These are phyloP conservation scores for Amblyornis subalaris DNA, from an alignment of 2,113 vertebrate species.

Conservation along the genomic window DNA sequence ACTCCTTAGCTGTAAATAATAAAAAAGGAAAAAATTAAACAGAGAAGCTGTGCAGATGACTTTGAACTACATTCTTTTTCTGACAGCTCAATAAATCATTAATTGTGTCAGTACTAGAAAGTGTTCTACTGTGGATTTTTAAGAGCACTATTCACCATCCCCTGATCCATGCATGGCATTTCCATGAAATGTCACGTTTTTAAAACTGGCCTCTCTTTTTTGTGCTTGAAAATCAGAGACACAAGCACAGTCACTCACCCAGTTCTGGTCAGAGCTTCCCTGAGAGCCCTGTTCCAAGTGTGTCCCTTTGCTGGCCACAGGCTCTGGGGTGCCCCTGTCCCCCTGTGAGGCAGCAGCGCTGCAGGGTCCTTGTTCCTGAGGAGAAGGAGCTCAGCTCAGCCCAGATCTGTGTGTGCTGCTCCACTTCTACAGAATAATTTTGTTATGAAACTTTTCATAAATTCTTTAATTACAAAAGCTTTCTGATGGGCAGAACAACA, in stretches of 20 bases:
- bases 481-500: neutral
- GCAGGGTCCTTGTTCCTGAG: accelerated
- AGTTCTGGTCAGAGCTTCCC: neutral
- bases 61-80: neutral
- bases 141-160: neutral
- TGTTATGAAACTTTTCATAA: neutral
- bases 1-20: neutral
- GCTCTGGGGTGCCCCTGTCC: neutral
- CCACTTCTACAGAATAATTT: accelerated
- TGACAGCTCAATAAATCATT: neutral
- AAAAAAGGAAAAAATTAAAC: neutral
- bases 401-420: accelerated
- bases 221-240: neutral
- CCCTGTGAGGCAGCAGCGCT: accelerated
- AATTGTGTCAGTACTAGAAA: neutral
- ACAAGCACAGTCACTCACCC: neutral
- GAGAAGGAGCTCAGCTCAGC: neutral
- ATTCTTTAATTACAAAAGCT: neutral
- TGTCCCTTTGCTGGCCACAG: accelerated
- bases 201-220: neutral
- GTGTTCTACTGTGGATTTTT: neutral
- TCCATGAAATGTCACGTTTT: neutral
- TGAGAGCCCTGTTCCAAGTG: accelerated
- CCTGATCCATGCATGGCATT: neutral
- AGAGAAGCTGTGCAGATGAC: neutral